Percentiles rank a stretch among this genome's conserved stretches.
phyloP scores from a whole-genome alignment of 2,888 invertebrate species.

The Gandaritis pyraliata region DNA sequence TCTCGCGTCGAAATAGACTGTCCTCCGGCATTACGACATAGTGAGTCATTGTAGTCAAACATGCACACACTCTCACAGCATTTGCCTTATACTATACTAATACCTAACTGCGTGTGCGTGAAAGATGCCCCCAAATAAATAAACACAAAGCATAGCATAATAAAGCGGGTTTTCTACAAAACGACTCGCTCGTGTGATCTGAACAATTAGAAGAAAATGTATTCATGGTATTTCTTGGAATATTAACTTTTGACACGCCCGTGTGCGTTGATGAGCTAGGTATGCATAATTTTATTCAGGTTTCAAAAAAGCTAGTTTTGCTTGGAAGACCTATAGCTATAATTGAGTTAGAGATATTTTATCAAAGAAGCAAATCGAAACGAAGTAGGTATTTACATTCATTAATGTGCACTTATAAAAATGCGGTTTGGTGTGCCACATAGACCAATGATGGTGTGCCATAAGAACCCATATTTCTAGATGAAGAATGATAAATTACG shows the following conservation, averaged over 20 bases:
- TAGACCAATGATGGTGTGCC: too few relatives aligned
- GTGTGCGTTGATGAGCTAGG: slow-evolving; percentile 29
- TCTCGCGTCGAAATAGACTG: slow-evolving; percentile 79
- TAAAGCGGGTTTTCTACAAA: slow-evolving; percentile 79
- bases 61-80: slow-evolving; percentile 58
- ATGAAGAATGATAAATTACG: slow-evolving; percentile 52
- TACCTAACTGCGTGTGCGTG: slow-evolving; percentile 60
- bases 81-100: slow-evolving; percentile 71
- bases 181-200: slow-evolving; percentile 63
- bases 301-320: slow-evolving; percentile 16
- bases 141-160: slow-evolving; percentile 62
- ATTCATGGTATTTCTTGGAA: slow-evolving; percentile 65
- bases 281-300: slow-evolving; percentile 12
- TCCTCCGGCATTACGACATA: slow-evolving; percentile 73
- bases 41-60: slow-evolving; percentile 74
- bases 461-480: slow-evolving; percentile 43
- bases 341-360: background rate
- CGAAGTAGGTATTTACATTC: slow-evolving; percentile 4
- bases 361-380: background rate
- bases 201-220: slow-evolving; percentile 62
- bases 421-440: slow-evolving; percentile 42
- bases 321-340: slow-evolving; percentile 4
- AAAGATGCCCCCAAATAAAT: slow-evolving; percentile 67
- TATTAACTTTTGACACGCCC: slow-evolving; percentile 34
- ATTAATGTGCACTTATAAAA: slow-evolving; percentile 44